phyloP scores from a whole-genome alignment of 2,113 vertebrate species.

The Silurus asotus region DNA sequence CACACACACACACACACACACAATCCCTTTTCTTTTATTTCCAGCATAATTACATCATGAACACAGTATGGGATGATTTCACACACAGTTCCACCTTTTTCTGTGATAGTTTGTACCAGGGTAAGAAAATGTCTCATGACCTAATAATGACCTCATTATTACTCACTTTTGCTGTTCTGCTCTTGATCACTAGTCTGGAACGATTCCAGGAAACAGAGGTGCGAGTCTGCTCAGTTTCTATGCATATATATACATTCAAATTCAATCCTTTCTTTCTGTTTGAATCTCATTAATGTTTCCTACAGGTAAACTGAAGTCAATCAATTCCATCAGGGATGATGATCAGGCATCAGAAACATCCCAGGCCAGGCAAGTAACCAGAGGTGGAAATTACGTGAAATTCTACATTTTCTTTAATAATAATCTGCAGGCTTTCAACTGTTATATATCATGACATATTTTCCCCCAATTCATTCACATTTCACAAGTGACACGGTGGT shows the following conservation, averaged over 20 bases:
- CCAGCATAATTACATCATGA: not conserved
- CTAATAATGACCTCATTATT: not conserved
- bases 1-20: not conserved
- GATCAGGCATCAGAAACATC: conserved; percentile 46
- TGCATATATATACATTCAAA: not conserved
- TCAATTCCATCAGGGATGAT: conserved; percentile 21
- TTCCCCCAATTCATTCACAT: not conserved
- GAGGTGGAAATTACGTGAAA: not conserved
- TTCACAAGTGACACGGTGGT: not conserved
- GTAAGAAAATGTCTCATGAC: not conserved
- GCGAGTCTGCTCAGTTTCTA: not conserved
- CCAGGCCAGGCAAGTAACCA: conserved; percentile 28
- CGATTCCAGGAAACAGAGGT: conserved; percentile 28
- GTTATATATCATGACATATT: not conserved
- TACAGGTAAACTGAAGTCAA: conserved; percentile 39
- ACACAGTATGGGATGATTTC: not conserved
- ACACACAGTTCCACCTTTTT: not conserved
- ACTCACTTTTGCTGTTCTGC: not conserved
- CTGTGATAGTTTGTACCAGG: conserved; percentile 2
- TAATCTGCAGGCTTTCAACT: too few relatives aligned
- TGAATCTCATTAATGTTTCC: conserved; percentile 3
- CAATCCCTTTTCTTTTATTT: not conserved
- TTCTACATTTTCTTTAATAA: not conserved
- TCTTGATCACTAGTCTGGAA: not conserved
- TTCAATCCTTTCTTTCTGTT: not conserved